Percentiles rank a stretch among this genome's conserved stretches.
Evolutionary conservation across 2,113 vertebrate species (phyloP).

Genomic region (Mobula hypostoma): DNA sequence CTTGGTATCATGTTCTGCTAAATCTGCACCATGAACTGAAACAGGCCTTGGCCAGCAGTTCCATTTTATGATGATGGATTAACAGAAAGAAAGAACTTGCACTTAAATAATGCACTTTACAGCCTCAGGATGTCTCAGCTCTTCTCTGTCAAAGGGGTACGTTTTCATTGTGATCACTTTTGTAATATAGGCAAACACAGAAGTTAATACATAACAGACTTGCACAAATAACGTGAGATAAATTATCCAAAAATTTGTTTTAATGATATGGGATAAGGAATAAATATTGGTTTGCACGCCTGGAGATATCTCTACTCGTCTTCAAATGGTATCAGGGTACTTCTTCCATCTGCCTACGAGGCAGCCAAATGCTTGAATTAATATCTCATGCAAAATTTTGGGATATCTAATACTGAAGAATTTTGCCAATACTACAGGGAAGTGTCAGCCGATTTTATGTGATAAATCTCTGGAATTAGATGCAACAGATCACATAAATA

Average conservation of each 20-base stretch:
- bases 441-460: background rate
- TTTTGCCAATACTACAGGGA: background rate
- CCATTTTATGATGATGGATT: background rate
- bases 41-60: background rate
- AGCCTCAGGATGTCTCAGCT: background rate
- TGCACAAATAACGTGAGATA: background rate
- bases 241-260: background rate
- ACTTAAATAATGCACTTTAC: background rate
- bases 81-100: background rate
- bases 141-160: background rate
- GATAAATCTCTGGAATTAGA: background rate
- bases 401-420: background rate
- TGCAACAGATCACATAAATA: background rate
- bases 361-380: background rate
- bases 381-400: background rate
- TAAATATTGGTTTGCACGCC: background rate
- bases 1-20: background rate
- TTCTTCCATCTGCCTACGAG: background rate
- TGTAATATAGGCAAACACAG: background rate
- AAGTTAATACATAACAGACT: background rate
- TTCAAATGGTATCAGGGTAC: background rate
- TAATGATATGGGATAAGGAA: background rate
- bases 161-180: background rate
- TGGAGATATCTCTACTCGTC: background rate
- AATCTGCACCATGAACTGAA: background rate